phyloP scores from a whole-genome alignment of 2,113 vertebrate genomes.

The Podocnemis expansa region DNA sequence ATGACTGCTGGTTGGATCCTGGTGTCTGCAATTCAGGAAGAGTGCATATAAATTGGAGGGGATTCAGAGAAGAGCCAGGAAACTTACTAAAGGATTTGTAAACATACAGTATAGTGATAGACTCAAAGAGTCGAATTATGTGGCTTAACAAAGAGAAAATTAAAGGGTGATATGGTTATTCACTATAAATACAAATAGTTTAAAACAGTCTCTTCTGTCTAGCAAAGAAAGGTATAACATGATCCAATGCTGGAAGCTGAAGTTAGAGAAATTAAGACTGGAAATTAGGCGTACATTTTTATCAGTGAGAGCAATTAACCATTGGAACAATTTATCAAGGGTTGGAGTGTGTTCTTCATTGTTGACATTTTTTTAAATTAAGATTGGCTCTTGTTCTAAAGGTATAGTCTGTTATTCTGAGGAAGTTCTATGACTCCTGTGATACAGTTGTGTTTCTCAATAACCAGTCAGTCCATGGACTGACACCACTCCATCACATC shows the following conservation, averaged over 20 bases:
- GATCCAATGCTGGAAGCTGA: neutral
- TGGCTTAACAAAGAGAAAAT: neutral
- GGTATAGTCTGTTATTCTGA: neutral
- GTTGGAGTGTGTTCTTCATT: neutral
- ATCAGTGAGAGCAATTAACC: neutral
- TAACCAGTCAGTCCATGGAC: too few species aligned
- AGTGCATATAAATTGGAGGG: neutral
- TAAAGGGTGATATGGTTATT: neutral
- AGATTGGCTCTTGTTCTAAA: neutral
- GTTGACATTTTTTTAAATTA: neutral
- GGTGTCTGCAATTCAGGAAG: neutral
- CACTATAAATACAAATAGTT: neutral
- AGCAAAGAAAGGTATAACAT: neutral
- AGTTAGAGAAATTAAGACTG: neutral
- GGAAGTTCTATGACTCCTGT: neutral
- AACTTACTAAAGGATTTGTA: neutral
- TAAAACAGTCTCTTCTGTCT: neutral
- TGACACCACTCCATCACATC: too few species aligned
- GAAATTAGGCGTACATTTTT: neutral
- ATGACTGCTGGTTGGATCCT: neutral
- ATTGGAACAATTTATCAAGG: neutral
- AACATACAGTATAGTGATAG: neutral
- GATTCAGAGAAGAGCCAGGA: neutral
- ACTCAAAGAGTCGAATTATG: neutral
- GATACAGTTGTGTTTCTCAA: neutral